Evolutionary conservation across 1,140 invertebrate genomes (phyloP).

Genomic region (Goniozus legneri): DNA sequence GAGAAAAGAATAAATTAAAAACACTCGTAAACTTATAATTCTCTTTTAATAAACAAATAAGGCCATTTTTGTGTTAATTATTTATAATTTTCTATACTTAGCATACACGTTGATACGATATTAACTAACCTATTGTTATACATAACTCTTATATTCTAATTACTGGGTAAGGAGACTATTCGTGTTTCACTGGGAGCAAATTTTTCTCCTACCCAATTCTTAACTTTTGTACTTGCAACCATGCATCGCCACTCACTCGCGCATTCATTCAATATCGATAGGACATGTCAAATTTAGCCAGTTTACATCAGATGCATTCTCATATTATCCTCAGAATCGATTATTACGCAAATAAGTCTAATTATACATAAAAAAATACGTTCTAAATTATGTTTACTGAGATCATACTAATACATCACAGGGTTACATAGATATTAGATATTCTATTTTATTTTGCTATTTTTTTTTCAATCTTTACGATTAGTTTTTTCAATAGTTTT

Average conservation of each 20-base stretch:
- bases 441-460: slow-evolving; percentile 30
- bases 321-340: neutral
- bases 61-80: slow-evolving; percentile 45
- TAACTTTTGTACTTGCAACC: slow-evolving; percentile 6
- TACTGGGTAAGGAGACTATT: no score
- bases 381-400: slow-evolving; percentile 52
- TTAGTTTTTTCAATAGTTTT: no score
- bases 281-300: neutral
- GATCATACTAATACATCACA: slow-evolving; percentile 58
- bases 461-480: slow-evolving; percentile 33
- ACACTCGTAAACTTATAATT: slow-evolving; percentile 21
- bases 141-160: slow-evolving; percentile 10
- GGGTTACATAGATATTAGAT: slow-evolving; percentile 53
- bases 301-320: neutral
- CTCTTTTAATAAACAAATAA: slow-evolving; percentile 47
- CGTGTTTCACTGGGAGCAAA: no score
- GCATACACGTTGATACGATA: slow-evolving; percentile 30
- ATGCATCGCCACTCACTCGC: slow-evolving; percentile 17
- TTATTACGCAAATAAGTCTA: slow-evolving; percentile 26
- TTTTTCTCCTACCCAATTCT: no score
- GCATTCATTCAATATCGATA: slow-evolving; percentile 13
- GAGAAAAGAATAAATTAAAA: neutral
- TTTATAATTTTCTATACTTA: slow-evolving; percentile 47
- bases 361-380: slow-evolving; percentile 44
- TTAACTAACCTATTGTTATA: slow-evolving; percentile 18